phyloP scores from a whole-genome alignment of 2,113 vertebrate species.

The Mesoclemmys tuberculata region DNA sequence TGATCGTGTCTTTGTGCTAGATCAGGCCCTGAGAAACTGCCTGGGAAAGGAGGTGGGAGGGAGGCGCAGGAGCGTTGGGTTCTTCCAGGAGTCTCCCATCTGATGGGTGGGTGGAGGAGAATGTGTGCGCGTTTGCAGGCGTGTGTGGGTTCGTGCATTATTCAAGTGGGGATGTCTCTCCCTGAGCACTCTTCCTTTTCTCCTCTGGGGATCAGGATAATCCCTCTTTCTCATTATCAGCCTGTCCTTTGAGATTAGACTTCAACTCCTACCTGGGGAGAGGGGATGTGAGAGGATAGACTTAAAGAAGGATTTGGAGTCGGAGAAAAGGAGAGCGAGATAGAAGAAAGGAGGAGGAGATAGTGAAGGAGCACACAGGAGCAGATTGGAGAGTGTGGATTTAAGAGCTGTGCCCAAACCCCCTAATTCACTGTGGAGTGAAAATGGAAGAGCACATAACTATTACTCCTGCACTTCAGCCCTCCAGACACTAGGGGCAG shows the following conservation, averaged over 20 bases:
- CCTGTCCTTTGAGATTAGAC: slow-evolving; percentile 51
- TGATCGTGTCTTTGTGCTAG: background rate
- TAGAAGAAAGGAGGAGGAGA: slow-evolving; percentile 48
- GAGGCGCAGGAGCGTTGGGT: background rate
- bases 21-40: background rate
- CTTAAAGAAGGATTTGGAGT: slow-evolving; percentile 59
- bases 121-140: background rate
- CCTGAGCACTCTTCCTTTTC: slow-evolving; percentile 25
- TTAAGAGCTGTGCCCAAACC: slow-evolving; percentile 33
- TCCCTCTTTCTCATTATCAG: slow-evolving; percentile 71
- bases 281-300: slow-evolving; percentile 32
- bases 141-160: accelerated
- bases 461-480: slow-evolving; percentile 31
- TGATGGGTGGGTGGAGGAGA: background rate
- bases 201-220: slow-evolving; percentile 57
- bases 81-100: background rate
- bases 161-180: background rate
- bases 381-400: slow-evolving; percentile 59
- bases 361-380: slow-evolving; percentile 28
- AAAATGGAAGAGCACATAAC: slow-evolving; percentile 40
- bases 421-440: slow-evolving; percentile 23
- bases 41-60: background rate
- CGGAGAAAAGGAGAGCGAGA: slow-evolving; percentile 39
- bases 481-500: slow-evolving; percentile 1
- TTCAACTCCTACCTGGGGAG: slow-evolving; percentile 38